Base-by-base conservation (phyloP, 2,797 vertebrate genomes). In the Percopsis omiscomaycus region DNA sequence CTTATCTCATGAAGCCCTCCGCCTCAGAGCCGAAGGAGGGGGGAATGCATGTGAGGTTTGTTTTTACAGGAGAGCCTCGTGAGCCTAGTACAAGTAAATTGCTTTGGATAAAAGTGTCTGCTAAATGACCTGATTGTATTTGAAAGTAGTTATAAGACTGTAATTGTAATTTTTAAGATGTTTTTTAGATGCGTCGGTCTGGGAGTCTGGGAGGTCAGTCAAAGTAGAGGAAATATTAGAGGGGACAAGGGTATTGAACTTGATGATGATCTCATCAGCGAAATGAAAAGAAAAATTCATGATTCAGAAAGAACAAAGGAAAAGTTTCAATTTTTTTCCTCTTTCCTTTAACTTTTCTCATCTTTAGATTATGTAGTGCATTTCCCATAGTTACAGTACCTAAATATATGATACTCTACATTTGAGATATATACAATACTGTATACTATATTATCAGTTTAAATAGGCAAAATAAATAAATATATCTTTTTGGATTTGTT, bases 211-310 rank as follows among this genome's bases (percentile, higher is more conserved):
- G 37, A 15, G 77, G 64, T 83, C 66, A 61, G 65, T 64, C 42
- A 68, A 74, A 74, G 60, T 54, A 30, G 49, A 48, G 64, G 13
- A 77, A 57, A 56, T 75, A 5, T 16, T n/a, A n/a, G 61, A 59
- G 69, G 54, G 22, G 11, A 63, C 66, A 76, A 68, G 61, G 54
- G 78, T 72, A 61, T 80, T 61, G 67, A 84, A 68, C 37, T 80
- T 68, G 63, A 55, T 65, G 46, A 74, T 50, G 59, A 74, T 73
- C 49, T 55, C 42, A 65, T 72, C 61, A 58, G 71, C 71, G 48
- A 22, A 27, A 62, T 62, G 29, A 63, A 49, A 27, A 67, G 64
- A 75, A 75, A 68, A 64, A 60, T 22, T 22, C 22, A 22, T 15
- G 61, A 61, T 22, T 15, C 22, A 15, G 63, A 9, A 12, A 56